phyloP scores from a whole-genome alignment of 2,888 invertebrate species.

The Choristoneura rosaceana region DNA sequence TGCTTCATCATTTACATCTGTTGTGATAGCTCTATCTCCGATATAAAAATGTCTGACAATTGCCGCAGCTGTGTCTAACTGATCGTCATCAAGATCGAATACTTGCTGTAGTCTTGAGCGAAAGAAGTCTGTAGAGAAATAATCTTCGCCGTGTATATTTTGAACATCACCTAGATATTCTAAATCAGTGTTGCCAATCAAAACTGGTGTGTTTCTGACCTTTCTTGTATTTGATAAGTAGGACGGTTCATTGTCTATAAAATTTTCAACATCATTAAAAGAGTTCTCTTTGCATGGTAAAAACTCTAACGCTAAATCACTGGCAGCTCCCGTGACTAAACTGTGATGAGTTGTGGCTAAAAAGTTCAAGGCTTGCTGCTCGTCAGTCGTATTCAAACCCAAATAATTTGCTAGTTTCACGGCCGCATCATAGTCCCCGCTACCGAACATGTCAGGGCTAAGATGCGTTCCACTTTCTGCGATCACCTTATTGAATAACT shows the following conservation, averaged over 20 bases:
- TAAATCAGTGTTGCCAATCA: conserved; percentile 72
- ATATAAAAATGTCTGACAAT: conserved; percentile 71
- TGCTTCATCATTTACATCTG: conserved; percentile 55
- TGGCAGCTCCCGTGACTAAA: conserved; percentile 66
- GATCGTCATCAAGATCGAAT: conserved; percentile 65
- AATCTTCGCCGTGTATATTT: conserved; percentile 52
- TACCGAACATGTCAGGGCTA: conserved; percentile 68
- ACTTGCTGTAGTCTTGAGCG: conserved; percentile 63
- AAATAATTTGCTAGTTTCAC: conserved; percentile 68
- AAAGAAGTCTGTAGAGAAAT: conserved; percentile 68
- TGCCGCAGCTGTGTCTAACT: conserved; percentile 57
- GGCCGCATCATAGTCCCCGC: conserved; percentile 65
- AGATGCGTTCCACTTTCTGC: conserved; percentile 75
- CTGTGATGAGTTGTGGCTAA: conserved; percentile 60
- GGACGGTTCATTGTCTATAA: conserved; percentile 70
- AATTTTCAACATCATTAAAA: conserved; percentile 71
- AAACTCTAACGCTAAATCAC: conserved; percentile 61
- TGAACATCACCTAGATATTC: conserved; percentile 53
- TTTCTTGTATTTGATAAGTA: conserved; percentile 66
- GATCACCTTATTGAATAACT: conserved; percentile 73
- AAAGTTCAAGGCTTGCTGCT: conserved; percentile 67
- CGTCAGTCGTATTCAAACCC: conserved; percentile 66
- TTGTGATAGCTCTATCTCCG: conserved; percentile 67
- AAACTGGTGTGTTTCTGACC: conserved; percentile 67
- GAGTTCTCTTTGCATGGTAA: conserved; percentile 74